A percentile compares a stretch with the other conserved stretches of the same genome.
Evolutionary conservation across 2,888 invertebrate species (phyloP).

Genomic region (Seladonia tumulorum): DNA sequence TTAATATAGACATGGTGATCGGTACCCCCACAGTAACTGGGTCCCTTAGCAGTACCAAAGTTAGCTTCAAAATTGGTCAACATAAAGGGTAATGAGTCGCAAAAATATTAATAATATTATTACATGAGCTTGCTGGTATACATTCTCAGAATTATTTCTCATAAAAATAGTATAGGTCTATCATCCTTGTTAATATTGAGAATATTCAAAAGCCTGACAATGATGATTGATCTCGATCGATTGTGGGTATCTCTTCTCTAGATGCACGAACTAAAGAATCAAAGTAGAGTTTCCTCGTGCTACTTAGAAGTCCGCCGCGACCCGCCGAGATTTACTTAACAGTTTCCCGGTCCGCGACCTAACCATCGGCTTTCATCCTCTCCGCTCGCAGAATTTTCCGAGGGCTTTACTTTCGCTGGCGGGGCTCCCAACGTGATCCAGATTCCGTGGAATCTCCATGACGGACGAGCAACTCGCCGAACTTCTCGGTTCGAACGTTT

Average conservation of each 20-base stretch:
- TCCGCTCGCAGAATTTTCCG: slow-evolving; percentile 4
- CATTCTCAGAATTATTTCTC: too few species aligned
- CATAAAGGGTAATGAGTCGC: too few species aligned
- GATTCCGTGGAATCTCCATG: neutral
- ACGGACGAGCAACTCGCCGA: neutral
- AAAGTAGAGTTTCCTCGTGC: neutral
- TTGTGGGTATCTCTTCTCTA: neutral
- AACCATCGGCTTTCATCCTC: slow-evolving; percentile 26
- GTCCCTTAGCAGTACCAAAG: too few species aligned
- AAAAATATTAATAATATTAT: too few species aligned
- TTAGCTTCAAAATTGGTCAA: too few species aligned
- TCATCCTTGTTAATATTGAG: rapidly evolving
- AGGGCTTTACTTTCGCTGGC: slow-evolving; percentile 9
- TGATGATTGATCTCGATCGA: neutral
- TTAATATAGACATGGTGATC: too few species aligned
- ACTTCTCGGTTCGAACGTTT: neutral
- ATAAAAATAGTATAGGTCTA: too few species aligned
- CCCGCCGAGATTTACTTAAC: slow-evolving; percentile 17
- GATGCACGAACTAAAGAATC: neutral
- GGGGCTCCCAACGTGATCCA: neutral
- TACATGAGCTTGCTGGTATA: too few species aligned
- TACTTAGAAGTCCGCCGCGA: slow-evolving; percentile 19
- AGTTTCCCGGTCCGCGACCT: slow-evolving; percentile 19
- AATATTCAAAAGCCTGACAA: too few species aligned
- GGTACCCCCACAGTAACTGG: too few species aligned